Conservation (phyloP, 2,797 vertebrate species). For the Acridotheres tristis region DNA sequence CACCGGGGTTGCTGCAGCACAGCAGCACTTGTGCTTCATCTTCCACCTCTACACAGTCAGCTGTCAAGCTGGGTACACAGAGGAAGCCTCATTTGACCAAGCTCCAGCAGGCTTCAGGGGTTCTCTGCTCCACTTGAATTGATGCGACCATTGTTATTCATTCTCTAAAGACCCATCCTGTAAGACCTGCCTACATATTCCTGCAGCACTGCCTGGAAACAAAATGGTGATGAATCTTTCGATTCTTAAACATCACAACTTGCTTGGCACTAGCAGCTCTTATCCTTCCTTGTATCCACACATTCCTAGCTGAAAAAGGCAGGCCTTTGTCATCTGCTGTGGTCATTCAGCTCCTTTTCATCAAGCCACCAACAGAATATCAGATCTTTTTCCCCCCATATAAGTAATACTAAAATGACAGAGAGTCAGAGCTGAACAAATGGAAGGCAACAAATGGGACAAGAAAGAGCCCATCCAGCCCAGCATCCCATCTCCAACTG, state of each 20-base stretch:
- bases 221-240: background rate
- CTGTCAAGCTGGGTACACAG: background rate
- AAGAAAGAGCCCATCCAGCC: background rate
- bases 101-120: background rate
- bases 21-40: background rate
- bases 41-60: background rate
- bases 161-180: background rate
- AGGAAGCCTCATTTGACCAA: background rate
- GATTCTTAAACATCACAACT: background rate
- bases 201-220: background rate
- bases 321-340: background rate
- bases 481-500: background rate
- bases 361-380: background rate
- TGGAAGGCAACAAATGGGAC: background rate
- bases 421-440: background rate
- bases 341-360: background rate
- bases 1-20: background rate
- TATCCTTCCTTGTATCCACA: background rate
- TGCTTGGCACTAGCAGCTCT: background rate
- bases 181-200: background rate
- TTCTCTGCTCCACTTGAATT: background rate
- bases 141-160: accelerated
- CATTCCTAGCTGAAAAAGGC: background rate
- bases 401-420: background rate
- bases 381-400: accelerated